Conservation (phyloP, 1,140 invertebrate genomes). For the Macrocentrus cingulum region DNA sequence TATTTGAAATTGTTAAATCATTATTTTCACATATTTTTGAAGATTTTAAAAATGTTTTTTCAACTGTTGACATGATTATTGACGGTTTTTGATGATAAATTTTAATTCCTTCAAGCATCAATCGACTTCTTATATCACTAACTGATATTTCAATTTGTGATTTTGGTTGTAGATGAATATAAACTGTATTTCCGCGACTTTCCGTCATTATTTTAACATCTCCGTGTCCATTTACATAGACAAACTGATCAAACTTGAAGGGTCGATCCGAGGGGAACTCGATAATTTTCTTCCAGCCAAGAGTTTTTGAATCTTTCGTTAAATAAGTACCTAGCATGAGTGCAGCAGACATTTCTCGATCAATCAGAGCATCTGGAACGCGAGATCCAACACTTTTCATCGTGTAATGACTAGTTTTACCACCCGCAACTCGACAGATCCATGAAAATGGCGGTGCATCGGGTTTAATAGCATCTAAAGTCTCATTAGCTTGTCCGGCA, state of each 20-base stretch:
- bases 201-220: slow-evolving; percentile 73
- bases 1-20: background rate
- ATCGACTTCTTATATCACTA: slow-evolving; percentile 67
- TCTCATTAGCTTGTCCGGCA: slow-evolving; percentile 45
- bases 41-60: background rate
- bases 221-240: slow-evolving; percentile 66
- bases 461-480: slow-evolving; percentile 35
- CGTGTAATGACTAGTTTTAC: slow-evolving; percentile 44
- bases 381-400: slow-evolving; percentile 45
- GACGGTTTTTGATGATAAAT: slow-evolving; percentile 18
- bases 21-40: background rate
- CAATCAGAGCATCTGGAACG: slow-evolving; percentile 43
- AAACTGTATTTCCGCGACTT: slow-evolving; percentile 59
- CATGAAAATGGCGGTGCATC: slow-evolving; percentile 51
- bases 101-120: slow-evolving; percentile 47
- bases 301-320: slow-evolving; percentile 20
- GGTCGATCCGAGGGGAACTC: background rate
- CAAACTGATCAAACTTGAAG: slow-evolving; percentile 62
- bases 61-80: background rate
- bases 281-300: slow-evolving; percentile 14
- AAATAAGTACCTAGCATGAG: background rate
- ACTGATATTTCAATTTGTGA: slow-evolving; percentile 70
- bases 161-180: slow-evolving; percentile 66
- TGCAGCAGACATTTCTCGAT: slow-evolving; percentile 14
- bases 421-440: slow-evolving; percentile 49